phyloP scores from a whole-genome alignment of 2,888 invertebrate species.

The Eilema caniola region DNA sequence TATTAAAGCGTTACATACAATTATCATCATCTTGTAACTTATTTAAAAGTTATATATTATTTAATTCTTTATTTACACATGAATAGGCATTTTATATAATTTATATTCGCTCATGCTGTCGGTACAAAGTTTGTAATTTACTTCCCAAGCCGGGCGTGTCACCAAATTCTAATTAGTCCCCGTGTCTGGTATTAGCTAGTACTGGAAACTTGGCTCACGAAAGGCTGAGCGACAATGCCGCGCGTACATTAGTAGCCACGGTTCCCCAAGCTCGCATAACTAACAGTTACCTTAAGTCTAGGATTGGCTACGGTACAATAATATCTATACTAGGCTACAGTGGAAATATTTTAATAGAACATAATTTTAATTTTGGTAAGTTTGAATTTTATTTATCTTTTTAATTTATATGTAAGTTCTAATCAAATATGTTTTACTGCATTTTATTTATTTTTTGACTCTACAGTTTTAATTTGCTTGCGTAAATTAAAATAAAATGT shows the following conservation, averaged over 20 bases:
- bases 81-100: too few relatives aligned
- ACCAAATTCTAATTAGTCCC: constrained; percentile 84
- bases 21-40: too few relatives aligned
- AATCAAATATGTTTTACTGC: too few relatives aligned
- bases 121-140: constrained; percentile 72
- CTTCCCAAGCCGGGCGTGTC: constrained; percentile 73
- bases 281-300: background rate
- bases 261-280: constrained; percentile 13
- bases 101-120: constrained; percentile 56
- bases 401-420: background rate
- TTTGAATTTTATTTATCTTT: background rate
- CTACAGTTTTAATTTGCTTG: too few relatives aligned
- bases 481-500: too few relatives aligned
- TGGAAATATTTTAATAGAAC: background rate
- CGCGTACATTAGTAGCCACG: constrained; percentile 31
- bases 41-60: too few relatives aligned
- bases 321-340: too few relatives aligned
- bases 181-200: constrained; percentile 82
- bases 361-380: background rate
- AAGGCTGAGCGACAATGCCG: constrained; percentile 50
- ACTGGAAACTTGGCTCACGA: constrained; percentile 68
- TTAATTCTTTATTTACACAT: too few relatives aligned
- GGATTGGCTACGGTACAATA: background rate
- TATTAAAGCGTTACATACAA: too few relatives aligned
- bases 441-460: too few relatives aligned